Base-by-base conservation (phyloP, 1,140 invertebrate species). In the Euwallacea similis region DNA sequence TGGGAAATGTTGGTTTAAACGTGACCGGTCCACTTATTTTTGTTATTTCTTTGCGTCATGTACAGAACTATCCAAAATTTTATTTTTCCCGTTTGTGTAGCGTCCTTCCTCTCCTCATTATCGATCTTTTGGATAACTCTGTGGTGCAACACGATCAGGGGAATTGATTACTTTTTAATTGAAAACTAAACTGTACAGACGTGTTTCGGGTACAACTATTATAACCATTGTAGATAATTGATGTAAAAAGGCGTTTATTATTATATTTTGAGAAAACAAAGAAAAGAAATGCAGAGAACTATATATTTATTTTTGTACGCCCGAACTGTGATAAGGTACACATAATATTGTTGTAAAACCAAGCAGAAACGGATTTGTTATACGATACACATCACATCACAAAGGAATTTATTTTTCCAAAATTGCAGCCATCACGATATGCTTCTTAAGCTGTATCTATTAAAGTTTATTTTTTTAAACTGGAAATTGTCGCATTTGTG, bases 291-390 rank as follows among this genome's bases (percentile, higher is more conserved):
- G 46, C 46, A 50, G 9, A 70, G 60, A 70, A 43, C 10, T 50
- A 50, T 71, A 46, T 71, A 65, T 71, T 65, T 71, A 65, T 71
- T 71, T 71, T 71, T 66, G 47, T 71, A 71, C 42, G 21, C 47
- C 56, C 69, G 43, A 71, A 56, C 69, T 71, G 69, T 71, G 69
- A 71, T 71, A 71, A 71, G 56, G 58, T 41, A 65, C 56, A 66
- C 54, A 71, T 71, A 71, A 65, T 71, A 13, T 50, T 50, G 46
- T 50, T 50, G 13, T 13, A 13, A 13, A 50, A 50, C 46, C 46
- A 63, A 70, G 61, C 68, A 64, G 68, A 70, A 56, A 62, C 0
- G 42, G 47, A 63, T n/a, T 64, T 58, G 33, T 42, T 65, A 33
- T 33, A 33, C 21, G 21, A 33, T 4, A 33, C 21, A 33, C 21